These are phyloP conservation scores for Adrianichthys oophorus DNA, from an alignment of 2,797 vertebrate species.

Conservation along the genomic window DNA sequence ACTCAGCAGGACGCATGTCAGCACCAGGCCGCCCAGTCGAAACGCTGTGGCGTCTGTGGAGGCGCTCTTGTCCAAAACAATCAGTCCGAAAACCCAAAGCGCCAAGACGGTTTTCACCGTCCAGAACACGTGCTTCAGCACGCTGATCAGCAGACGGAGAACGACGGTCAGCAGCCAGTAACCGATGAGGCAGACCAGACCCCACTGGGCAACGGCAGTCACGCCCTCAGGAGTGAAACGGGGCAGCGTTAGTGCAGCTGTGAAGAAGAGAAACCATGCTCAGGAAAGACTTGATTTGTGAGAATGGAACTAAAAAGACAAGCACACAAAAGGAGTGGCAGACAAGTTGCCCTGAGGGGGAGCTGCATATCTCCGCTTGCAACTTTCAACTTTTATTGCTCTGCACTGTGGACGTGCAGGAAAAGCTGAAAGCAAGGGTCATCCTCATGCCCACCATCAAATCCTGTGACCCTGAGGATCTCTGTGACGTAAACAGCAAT, in stretches of 20 bases:
- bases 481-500: constrained; percentile 79
- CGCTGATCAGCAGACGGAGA: constrained; percentile 62
- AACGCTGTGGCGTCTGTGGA: constrained; percentile 60
- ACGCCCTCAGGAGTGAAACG: constrained; percentile 79
- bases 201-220: constrained; percentile 75
- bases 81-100: constrained; percentile 75
- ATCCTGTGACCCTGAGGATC: constrained; percentile 78
- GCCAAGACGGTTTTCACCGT: constrained; percentile 68
- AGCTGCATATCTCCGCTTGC: constrained; percentile 40
- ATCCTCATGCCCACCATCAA: constrained; percentile 70
- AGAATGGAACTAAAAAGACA: constrained; percentile 8
- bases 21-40: constrained; percentile 69
- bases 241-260: constrained; percentile 69
- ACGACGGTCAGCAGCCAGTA: constrained; percentile 74
- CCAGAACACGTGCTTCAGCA: constrained; percentile 73
- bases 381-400: constrained; percentile 5
- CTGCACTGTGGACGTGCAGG: background rate
- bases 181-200: constrained; percentile 72
- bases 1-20: constrained; percentile 64
- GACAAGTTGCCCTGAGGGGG: constrained; percentile 27
- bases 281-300: background rate
- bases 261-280: constrained; percentile 18
- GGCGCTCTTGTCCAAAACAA: constrained; percentile 65
- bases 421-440: background rate
- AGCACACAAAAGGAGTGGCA: constrained; percentile 33